Conservation (phyloP, 2,797 vertebrate genomes). For the Chrosomus eos region DNA sequence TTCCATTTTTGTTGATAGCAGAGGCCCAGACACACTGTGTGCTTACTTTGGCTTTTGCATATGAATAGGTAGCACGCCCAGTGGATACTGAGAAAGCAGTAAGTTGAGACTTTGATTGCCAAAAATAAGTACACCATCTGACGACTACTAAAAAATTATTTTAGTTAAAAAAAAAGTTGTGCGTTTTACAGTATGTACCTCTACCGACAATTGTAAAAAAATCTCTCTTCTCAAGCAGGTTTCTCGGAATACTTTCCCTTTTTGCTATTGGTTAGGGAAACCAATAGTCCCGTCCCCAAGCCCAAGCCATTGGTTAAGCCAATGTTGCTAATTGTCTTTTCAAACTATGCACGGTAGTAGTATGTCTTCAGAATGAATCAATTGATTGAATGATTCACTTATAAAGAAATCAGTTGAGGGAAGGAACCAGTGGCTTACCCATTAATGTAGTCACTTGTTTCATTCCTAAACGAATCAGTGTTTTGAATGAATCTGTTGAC, state of each 20-base stretch:
- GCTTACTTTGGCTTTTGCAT: conserved; percentile 20
- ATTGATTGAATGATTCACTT: not conserved
- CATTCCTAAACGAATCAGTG: not conserved
- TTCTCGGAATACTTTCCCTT: not conserved
- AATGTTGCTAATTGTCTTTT: not conserved
- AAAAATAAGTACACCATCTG: not conserved
- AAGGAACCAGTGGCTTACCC: not conserved
- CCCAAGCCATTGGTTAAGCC: not conserved
- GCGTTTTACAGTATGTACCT: not conserved
- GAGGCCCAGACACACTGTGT: conserved; percentile 28
- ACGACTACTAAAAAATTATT: not conserved
- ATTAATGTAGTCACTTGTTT: not conserved
- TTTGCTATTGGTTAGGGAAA: not conserved
- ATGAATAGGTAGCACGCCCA: conserved; percentile 29
- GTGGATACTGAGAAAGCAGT: conserved; percentile 24
- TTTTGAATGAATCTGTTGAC: not conserved
- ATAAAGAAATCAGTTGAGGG: not conserved
- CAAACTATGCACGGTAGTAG: no score
- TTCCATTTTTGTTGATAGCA: conserved; percentile 34
- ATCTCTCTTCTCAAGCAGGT: not conserved
- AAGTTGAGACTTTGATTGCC: not conserved
- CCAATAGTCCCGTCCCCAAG: not conserved
- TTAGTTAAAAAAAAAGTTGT: not conserved
- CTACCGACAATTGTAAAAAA: not conserved
- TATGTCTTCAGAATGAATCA: not conserved